Percentiles rank a stretch among this genome's conserved stretches.
Conservation (phyloP, 2,888 invertebrate species). For the Melinaea menophilus region DNA sequence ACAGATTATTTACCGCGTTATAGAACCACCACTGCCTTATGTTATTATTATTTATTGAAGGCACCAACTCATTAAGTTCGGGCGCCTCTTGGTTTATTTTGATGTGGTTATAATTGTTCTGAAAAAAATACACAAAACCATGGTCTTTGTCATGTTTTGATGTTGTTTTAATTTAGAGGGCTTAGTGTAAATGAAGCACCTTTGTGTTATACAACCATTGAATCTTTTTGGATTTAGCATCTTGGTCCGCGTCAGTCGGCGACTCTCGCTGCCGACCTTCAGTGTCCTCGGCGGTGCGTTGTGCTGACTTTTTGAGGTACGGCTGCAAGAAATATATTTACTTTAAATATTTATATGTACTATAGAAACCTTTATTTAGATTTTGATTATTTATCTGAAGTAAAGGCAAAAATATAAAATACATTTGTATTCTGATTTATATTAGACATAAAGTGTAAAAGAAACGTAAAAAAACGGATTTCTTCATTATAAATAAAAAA, state of each 20-base stretch:
- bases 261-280: too few relatives aligned
- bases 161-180: neutral
- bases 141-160: neutral
- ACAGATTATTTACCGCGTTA: slow-evolving; percentile 41
- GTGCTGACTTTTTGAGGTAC: neutral
- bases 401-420: too few relatives aligned
- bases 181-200: neutral
- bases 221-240: neutral
- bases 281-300: neutral
- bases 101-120: slow-evolving; percentile 47
- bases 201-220: neutral
- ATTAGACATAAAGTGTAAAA: too few relatives aligned
- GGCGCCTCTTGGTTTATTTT: slow-evolving; percentile 43
- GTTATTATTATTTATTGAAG: slow-evolving; percentile 28
- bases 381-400: too few relatives aligned
- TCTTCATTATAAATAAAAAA: too few relatives aligned
- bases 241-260: neutral
- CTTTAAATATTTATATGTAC: too few relatives aligned
- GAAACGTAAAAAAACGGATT: too few relatives aligned
- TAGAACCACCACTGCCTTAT: slow-evolving; percentile 50
- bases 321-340: neutral
- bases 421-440: too few relatives aligned
- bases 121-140: slow-evolving; percentile 24
- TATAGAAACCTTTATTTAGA: too few relatives aligned
- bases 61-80: slow-evolving; percentile 42